Base-by-base conservation (phyloP, 2,113 vertebrate species). In the Microcebus jonahi region DNA sequence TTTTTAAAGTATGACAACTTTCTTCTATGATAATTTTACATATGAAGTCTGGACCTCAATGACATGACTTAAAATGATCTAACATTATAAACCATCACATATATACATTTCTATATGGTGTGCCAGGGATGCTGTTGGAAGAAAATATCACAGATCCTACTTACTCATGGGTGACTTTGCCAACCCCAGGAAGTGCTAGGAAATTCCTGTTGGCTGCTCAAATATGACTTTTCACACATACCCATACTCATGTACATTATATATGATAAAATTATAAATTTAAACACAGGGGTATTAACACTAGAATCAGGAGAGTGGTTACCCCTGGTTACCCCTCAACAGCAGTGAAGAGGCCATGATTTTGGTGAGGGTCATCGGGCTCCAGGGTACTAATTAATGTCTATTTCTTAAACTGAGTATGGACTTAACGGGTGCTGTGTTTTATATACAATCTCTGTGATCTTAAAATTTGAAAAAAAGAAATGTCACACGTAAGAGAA, bases 71-170 rank as follows among this genome's bases (percentile, higher is more conserved):
- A 71, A 75, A 73, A 80, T 91, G n/a, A 90, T 73, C 48, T 42
- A 70, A 67, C 59, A 27, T 81, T 71, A 90, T 71, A 67, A 80
- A 25, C 13, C 55, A 77, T 91, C 34, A 70, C 42, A 48, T 12
- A 83, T 11, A 70, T 31, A 57, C 9, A 61, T 6, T n/a, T 18
- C 71, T 8, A 42, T 2, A 34, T 55, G 97, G 98, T 0, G 83
- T 97, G 0, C 98, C 99, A 15, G 98, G 98, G 55, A 98, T 99
- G 86, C 98, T 97, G 85, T 93, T 99, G 67, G 99, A 99, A 96
- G 99, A 99, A 95, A 98, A 98, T 97, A 99, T 99, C 95, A 98
- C 98, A 36, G 99, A 99, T 98, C 98, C 23, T 99, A 98, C 53
- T 96, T 99, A 71, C 97, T 99, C 61, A 53, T 99, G 75, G 98